These are phyloP conservation scores for Dione vanillae DNA, from an alignment of 2,888 invertebrate genomes.

Conservation along the genomic window DNA sequence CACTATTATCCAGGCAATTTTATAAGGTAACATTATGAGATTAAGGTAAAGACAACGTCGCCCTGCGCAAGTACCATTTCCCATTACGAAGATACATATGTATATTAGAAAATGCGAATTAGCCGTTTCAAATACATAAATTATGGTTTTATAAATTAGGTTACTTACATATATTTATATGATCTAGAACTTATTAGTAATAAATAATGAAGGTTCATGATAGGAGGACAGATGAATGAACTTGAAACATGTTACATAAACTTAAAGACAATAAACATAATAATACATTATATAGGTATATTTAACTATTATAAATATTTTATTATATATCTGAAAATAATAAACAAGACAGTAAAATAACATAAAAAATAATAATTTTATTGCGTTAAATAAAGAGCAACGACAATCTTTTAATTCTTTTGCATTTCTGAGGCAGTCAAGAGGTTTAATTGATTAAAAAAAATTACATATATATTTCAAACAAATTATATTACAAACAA, in stretches of 20 bases:
- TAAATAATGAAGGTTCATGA: constrained; percentile 55
- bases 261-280: constrained; percentile 7
- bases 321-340: constrained; percentile 4
- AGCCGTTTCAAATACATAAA: constrained; percentile 21
- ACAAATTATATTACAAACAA: background rate
- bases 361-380: background rate
- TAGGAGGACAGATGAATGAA: constrained; percentile 4
- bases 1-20: constrained; percentile 78
- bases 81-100: constrained; percentile 49
- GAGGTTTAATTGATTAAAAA: background rate
- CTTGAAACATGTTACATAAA: background rate
- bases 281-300: background rate
- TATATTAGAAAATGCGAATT: constrained; percentile 29
- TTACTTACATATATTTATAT: constrained; percentile 77
- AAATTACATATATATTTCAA: background rate
- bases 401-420: background rate
- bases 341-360: background rate
- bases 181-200: constrained; percentile 81
- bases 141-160: constrained; percentile 14
- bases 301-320: background rate
- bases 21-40: constrained; percentile 69
- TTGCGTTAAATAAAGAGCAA: constrained; percentile 15
- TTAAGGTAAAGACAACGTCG: constrained; percentile 69
- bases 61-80: constrained; percentile 56
- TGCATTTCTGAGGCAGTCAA: background rate